These are phyloP conservation scores for Puntigrus tetrazona DNA, from an alignment of 2,113 vertebrate genomes.

Conservation along the genomic window DNA sequence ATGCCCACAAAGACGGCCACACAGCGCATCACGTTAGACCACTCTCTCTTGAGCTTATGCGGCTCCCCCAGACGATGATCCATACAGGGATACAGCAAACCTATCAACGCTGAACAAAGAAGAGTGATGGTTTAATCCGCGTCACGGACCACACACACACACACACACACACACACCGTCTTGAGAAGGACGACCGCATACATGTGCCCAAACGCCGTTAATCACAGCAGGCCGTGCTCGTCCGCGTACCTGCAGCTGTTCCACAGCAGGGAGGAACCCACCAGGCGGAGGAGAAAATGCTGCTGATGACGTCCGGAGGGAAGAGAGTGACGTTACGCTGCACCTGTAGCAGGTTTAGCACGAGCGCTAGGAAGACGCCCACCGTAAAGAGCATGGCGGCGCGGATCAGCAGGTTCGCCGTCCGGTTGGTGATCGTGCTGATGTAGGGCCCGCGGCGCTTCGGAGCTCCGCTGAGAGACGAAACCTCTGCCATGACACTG, in stretches of 20 bases:
- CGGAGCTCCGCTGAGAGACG: not conserved
- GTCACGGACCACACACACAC: not conserved
- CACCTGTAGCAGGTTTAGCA: constrained; percentile 94
- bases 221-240: not conserved
- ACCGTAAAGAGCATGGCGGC: constrained; percentile 88
- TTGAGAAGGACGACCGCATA: not conserved
- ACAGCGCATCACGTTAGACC: constrained; percentile 98
- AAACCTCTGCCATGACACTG: constrained; percentile 35
- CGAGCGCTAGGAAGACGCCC: constrained; percentile 90
- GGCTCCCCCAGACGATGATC: constrained; percentile 91
- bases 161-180: not conserved
- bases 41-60: constrained; percentile 95
- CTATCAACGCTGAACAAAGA: constrained; percentile 82
- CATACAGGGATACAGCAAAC: constrained; percentile 94
- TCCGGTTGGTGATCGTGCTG: constrained; percentile 83
- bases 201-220: not conserved
- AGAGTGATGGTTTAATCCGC: not conserved
- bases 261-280: constrained; percentile 95
- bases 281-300: constrained; percentile 94
- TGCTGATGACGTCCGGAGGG: constrained; percentile 92
- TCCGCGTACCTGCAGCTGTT: constrained; percentile 85
- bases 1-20: constrained; percentile 97
- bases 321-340: constrained; percentile 97
- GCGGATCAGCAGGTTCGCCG: constrained; percentile 86
- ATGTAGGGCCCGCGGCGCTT: constrained; percentile 78